Conservation (phyloP, 2,888 invertebrate genomes). For the Ennomos quercinarius region DNA sequence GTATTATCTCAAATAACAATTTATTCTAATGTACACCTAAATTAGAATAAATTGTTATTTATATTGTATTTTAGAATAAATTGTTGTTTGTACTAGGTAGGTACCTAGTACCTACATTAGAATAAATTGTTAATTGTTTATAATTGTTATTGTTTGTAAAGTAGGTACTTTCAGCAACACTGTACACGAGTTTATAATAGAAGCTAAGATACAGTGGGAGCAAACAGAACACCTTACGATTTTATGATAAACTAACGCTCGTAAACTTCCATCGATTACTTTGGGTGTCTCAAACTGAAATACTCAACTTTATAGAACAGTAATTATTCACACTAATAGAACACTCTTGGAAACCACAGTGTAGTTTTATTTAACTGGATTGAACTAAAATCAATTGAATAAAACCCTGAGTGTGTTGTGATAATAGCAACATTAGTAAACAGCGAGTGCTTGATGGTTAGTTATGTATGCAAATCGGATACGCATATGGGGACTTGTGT, state of each 20-base stretch:
- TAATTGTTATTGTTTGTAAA: too few species aligned
- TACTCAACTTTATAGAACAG: background rate
- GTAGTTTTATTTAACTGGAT: constrained; percentile 20
- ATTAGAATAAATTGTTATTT: too few species aligned
- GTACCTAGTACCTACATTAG: too few species aligned
- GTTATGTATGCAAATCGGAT: constrained; percentile 66
- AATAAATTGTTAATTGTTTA: too few species aligned
- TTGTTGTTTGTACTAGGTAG: too few species aligned
- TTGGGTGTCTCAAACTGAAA: constrained; percentile 1
- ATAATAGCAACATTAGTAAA: constrained; percentile 50
- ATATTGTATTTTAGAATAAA: too few species aligned
- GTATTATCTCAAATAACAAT: constrained; percentile 9
- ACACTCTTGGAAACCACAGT: constrained; percentile 1
- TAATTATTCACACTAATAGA: constrained; percentile 1
- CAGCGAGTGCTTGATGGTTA: constrained; percentile 49
- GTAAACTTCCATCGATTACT: constrained; percentile 4
- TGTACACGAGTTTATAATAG: constrained; percentile 6
- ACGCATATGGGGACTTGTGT: constrained; percentile 52
- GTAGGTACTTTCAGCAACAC: background rate
- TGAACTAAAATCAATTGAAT: constrained; percentile 41
- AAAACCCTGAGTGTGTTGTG: constrained; percentile 29
- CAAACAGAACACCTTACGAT: constrained; percentile 7
- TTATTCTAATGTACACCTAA: constrained; percentile 17
- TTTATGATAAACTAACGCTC: constrained; percentile 6
- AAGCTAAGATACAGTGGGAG: background rate